Evolutionary conservation across 2,113 vertebrate species (phyloP).

Genomic region (Trogon surrucura): DNA sequence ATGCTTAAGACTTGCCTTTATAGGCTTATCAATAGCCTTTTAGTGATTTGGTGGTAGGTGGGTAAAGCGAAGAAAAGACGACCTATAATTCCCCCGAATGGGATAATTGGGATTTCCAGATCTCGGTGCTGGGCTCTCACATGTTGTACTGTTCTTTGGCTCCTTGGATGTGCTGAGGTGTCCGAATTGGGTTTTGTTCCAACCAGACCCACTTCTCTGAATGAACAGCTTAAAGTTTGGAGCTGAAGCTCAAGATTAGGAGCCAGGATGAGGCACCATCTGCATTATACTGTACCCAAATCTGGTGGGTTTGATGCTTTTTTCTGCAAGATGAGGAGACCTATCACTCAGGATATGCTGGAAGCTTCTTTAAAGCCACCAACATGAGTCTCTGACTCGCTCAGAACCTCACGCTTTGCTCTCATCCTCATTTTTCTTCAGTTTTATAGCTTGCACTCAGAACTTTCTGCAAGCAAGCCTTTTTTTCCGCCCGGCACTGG

Average conservation of each 20-base stretch:
- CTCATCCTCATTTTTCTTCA: neutral
- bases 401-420: rapidly evolving
- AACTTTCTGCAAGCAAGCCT: neutral
- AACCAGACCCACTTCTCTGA: neutral
- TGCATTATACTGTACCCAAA: neutral
- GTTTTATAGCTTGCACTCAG: neutral
- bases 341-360: neutral
- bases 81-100: neutral
- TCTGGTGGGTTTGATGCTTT: neutral
- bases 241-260: neutral
- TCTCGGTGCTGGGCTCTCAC: neutral
- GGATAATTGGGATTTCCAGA: neutral
- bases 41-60: neutral
- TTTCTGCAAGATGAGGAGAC: neutral
- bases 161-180: neutral
- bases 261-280: neutral
- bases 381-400: neutral
- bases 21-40: neutral
- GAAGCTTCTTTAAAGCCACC: neutral
- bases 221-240: neutral
- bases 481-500: neutral
- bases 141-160: neutral
- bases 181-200: neutral
- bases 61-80: neutral
- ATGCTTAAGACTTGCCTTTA: neutral